These are phyloP conservation scores for Muraenolepis orangiensis DNA, from an alignment of 2,797 vertebrate species.

Conservation along the genomic window DNA sequence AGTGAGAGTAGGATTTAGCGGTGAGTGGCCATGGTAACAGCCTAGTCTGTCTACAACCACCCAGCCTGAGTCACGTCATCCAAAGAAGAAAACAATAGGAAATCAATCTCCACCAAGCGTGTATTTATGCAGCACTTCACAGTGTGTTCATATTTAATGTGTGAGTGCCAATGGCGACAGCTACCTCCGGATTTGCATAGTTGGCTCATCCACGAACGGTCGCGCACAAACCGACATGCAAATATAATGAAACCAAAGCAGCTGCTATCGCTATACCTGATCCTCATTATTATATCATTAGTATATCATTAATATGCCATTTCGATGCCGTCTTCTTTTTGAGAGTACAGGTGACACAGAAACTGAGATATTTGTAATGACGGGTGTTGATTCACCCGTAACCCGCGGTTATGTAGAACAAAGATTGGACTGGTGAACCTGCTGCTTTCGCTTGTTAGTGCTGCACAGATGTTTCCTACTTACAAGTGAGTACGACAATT, in stretches of 20 bases:
- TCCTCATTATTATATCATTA: neutral
- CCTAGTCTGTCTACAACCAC: conserved; percentile 42
- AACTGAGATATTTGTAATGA: neutral
- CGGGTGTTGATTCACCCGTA: neutral
- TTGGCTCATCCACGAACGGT: conserved; percentile 6
- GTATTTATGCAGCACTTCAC: conserved; percentile 74
- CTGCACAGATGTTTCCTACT: neutral
- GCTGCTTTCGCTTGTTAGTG: neutral
- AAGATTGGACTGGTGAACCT: neutral
- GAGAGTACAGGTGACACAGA: no score
- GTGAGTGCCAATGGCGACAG: conserved; percentile 56
- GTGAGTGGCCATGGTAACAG: conserved; percentile 48
- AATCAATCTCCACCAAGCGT: conserved; percentile 49
- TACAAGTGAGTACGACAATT: neutral
- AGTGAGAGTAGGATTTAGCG: conserved; percentile 43
- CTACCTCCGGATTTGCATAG: conserved; percentile 32
- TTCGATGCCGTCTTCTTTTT: neutral
- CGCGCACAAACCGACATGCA: conserved; percentile 13
- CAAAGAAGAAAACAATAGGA: neutral
- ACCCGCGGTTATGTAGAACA: neutral
- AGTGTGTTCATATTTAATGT: conserved; percentile 68
- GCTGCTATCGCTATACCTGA: neutral
- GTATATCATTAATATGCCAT: neutral
- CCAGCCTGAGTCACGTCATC: conserved; percentile 28
- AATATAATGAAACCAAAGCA: neutral